Conservation (phyloP, 2,888 invertebrate species). For the Augochlorella aurata region DNA sequence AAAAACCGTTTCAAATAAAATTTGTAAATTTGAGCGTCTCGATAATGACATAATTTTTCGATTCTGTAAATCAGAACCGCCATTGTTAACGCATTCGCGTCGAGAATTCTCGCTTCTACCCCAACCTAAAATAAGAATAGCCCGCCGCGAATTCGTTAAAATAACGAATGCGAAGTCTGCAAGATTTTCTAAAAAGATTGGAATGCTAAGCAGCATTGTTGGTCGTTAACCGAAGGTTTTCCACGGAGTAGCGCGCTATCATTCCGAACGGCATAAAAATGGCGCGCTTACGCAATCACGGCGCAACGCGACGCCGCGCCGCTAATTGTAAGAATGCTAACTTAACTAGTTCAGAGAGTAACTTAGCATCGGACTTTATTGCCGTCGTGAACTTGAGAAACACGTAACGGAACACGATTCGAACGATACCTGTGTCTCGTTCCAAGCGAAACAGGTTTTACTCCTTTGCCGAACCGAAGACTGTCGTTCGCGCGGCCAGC, state of each 20-base stretch:
- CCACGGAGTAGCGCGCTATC: neutral
- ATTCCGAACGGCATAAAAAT: neutral
- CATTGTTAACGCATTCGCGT: too few species aligned
- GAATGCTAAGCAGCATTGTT: neutral
- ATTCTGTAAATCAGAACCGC: too few species aligned
- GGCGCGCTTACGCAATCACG: neutral
- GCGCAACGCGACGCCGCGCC: neutral
- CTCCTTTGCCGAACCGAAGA: slow-evolving; percentile 47
- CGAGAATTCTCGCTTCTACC: too few species aligned
- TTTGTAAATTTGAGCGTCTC: too few species aligned
- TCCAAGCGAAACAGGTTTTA: slow-evolving; percentile 63
- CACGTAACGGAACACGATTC: slow-evolving; percentile 50
- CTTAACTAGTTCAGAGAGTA: slow-evolving; percentile 55
- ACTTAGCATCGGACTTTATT: slow-evolving; percentile 52
- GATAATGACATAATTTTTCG: too few species aligned
- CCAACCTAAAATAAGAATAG: too few species aligned
- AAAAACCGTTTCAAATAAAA: too few species aligned
- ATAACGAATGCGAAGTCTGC: too few species aligned
- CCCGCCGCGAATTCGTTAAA: too few species aligned
- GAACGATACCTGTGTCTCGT: slow-evolving; percentile 47
- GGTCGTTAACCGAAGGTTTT: neutral
- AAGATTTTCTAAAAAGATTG: neutral
- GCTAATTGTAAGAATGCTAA: slow-evolving; percentile 43
- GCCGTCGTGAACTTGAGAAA: slow-evolving; percentile 54
- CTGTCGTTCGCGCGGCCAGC: slow-evolving; percentile 27